Percentiles rank a stretch among this genome's conserved stretches.
Conservation (phyloP, 2,113 vertebrate genomes). For the Cephalopterus ornatus region DNA sequence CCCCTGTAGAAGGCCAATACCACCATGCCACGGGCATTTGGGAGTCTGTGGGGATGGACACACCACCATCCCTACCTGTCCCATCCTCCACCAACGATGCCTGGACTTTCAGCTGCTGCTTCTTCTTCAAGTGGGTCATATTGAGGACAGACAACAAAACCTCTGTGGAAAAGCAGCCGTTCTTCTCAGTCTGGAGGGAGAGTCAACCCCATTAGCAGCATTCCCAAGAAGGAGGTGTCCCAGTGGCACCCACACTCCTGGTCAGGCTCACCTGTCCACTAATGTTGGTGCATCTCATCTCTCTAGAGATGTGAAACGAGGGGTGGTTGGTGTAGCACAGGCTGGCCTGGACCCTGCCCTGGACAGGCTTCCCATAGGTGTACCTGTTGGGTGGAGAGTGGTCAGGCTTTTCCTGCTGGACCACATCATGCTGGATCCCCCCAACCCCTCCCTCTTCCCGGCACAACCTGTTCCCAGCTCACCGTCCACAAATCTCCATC, state of each 20-base stretch:
- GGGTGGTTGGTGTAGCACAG: rapidly evolving
- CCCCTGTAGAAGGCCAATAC: background rate
- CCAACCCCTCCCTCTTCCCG: background rate
- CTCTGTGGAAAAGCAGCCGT: conserved; percentile 14
- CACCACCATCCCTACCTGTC: background rate
- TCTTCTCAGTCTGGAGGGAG: conserved; percentile 1
- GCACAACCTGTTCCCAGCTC: background rate
- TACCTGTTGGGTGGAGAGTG: background rate
- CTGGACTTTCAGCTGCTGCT: background rate
- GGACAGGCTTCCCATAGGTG: conserved; percentile 30
- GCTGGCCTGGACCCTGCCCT: background rate
- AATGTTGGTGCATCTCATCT: background rate
- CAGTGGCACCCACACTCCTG: rapidly evolving
- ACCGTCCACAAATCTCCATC: conserved; percentile 48
- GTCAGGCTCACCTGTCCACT: background rate
- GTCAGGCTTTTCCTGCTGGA: background rate
- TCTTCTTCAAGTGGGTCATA: rapidly evolving
- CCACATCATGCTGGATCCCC: background rate
- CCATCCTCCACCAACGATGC: conserved; percentile 11
- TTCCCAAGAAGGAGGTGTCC: rapidly evolving
- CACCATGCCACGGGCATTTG: rapidly evolving
- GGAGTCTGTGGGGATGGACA: rapidly evolving
- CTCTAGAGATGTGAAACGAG: rapidly evolving
- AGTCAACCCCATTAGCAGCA: background rate
- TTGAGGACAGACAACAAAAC: background rate